Base-by-base conservation (phyloP, 2,113 vertebrate genomes). In the Ceratotherium simum region DNA sequence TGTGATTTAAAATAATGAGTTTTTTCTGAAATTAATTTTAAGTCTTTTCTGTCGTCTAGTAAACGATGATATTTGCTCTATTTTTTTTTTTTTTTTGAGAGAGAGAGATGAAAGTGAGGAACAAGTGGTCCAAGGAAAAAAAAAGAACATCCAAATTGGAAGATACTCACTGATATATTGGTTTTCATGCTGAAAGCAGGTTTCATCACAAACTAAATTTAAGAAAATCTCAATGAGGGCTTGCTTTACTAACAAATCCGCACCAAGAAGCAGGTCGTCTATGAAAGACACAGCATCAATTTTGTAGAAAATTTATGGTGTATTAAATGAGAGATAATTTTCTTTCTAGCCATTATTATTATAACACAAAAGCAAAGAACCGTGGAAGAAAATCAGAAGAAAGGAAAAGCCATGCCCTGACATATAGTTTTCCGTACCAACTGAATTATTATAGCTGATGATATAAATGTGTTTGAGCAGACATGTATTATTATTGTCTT, bases 301-400 rank as follows among this genome's bases (percentile, higher is more conserved):
- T 91, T 92, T 81, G 42, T 70, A 54, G 29, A 84, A 97, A 72
- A 94, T 91, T 8, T 31, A 89, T 48, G 33, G 51, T 6, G 3
- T 42, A 58, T 39, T 90, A 67, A 93, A 78, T 56, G n/a, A 93
- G 27, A 94, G 56, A 79, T 69, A 12, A 82, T 58, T 94, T 86
- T 89, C 78, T 62, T 83, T 39, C 51, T 76, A 54, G n/a, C 29
- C 75, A 89, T 78, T 89, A 91, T 62, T 91, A 79, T 88, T 67
- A 39, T 48, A 20, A 82, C 42, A 58, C 31, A 86, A 48, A 97
- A 83, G 13, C 51, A 92, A 39, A 94, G 86, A 92, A 3, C 39
- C 79, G 64, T 8, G 31, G 69, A 54, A 91, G 54, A 92, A 29
- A 20, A 42, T 76, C 33, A 33, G 20, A 79, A 54, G 60, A 82